phyloP scores from a whole-genome alignment of 2,888 invertebrate species.

The Tromatobia lineatoria region DNA sequence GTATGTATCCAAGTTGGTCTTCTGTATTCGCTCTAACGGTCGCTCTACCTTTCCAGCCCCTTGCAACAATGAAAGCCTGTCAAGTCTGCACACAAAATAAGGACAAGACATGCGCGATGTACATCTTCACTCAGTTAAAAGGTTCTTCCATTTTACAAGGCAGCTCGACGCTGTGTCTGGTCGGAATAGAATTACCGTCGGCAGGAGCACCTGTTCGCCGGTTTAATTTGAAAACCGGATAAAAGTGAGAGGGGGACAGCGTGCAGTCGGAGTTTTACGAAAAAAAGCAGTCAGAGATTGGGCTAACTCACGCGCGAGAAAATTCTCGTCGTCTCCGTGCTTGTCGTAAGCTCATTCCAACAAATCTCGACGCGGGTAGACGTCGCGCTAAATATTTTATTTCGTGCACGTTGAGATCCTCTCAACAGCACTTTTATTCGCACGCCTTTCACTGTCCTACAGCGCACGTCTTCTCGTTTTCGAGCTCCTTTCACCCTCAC shows the following conservation, averaged over 20 bases:
- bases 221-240: conserved; percentile 46
- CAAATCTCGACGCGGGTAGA: conserved; percentile 43
- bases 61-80: conserved; percentile 4
- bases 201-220: not conserved
- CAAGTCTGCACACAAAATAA: conserved; percentile 7
- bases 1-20: not conserved
- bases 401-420: conserved; percentile 35
- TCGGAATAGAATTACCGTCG: conserved; percentile 2
- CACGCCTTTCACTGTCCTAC: conserved; percentile 21
- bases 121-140: conserved; percentile 1
- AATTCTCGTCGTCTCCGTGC: conserved; percentile 28
- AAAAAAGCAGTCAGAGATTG: conserved; percentile 22
- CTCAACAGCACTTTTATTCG: conserved; percentile 29
- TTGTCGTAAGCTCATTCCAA: conserved; percentile 24
- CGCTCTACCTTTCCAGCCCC: not conserved
- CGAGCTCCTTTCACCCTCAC: conserved; percentile 32
- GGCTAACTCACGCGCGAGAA: conserved; percentile 21
- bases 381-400: conserved; percentile 55
- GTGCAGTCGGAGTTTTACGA: conserved; percentile 12
- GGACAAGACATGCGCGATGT: not conserved
- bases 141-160: not conserved
- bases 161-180: not conserved
- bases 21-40: not conserved
- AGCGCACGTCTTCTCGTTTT: conserved; percentile 22
- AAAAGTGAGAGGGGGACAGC: not conserved